phyloP scores from a whole-genome alignment of 1,140 invertebrate species.

The Drosophila pachea region DNA sequence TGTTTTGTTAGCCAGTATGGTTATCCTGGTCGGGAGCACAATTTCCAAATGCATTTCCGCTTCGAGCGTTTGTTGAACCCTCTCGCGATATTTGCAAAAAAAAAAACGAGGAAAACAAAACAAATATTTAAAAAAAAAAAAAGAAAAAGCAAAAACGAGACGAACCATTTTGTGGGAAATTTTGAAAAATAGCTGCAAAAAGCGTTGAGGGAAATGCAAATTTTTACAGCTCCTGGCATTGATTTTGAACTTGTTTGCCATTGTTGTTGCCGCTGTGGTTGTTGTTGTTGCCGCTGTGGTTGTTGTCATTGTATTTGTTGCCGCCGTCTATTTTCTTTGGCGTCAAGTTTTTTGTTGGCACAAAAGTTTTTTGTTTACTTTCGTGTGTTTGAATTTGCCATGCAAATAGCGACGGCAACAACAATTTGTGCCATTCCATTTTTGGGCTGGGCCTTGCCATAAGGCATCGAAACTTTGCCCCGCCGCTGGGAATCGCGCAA shows the following conservation, averaged over 20 bases:
- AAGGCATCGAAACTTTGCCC: constrained; percentile 17
- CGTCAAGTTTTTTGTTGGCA: constrained; percentile 57
- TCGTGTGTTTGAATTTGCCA: constrained; percentile 67
- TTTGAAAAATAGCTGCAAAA: constrained; percentile 46
- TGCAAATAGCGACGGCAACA: constrained; percentile 59
- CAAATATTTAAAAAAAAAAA: constrained; percentile 54
- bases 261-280: constrained; percentile 14
- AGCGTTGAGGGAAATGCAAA: constrained; percentile 66
- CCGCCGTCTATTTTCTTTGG: constrained; percentile 48
- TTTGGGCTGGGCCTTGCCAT: constrained; percentile 17
- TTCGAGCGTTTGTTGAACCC: constrained; percentile 65
- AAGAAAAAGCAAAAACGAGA: constrained; percentile 27
- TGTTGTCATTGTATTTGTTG: constrained; percentile 1
- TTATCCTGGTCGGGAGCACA: constrained; percentile 33
- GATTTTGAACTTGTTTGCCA: constrained; percentile 60
- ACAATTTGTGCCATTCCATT: constrained; percentile 39
- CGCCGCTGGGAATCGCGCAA: constrained; percentile 29
- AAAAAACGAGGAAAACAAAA: constrained; percentile 16
- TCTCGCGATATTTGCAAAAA: constrained; percentile 57
- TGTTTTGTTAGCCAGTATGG: constrained; percentile 43
- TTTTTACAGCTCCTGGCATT: constrained; percentile 70
- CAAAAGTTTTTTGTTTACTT: constrained; percentile 63
- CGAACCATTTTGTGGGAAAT: constrained; percentile 42
- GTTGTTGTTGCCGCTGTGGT: constrained; percentile 1
- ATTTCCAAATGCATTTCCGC: constrained; percentile 65